Percentiles rank a stretch among this genome's conserved stretches.
Conservation (phyloP, 2,113 vertebrate species). For the Eubucco bourcierii region DNA sequence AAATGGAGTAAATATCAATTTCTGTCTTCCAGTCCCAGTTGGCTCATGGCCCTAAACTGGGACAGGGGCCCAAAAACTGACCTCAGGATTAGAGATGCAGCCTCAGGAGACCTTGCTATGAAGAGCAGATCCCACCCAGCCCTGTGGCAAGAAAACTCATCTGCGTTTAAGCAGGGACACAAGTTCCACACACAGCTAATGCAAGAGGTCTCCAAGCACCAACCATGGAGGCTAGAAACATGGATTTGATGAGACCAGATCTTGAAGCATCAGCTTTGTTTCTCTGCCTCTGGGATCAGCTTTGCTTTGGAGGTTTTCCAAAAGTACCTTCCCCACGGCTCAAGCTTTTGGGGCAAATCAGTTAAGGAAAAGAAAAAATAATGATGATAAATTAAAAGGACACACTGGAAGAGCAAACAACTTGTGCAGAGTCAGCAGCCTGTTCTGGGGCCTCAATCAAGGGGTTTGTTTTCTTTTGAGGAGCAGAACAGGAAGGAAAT, state of each 20-base stretch:
- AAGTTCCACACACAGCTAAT: background rate
- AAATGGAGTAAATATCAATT: too few relatives aligned
- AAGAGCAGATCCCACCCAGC: background rate
- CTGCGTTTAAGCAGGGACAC: background rate
- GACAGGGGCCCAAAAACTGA: too few relatives aligned
- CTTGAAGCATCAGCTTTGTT: background rate
- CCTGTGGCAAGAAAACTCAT: background rate
- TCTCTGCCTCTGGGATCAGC: background rate
- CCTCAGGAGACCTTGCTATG: background rate
- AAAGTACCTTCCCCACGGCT: background rate
- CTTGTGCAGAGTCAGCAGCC: background rate
- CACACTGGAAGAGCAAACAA: background rate
- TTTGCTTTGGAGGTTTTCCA: background rate
- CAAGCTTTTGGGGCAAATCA: background rate
- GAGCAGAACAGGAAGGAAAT: background rate
- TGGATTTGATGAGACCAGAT: background rate
- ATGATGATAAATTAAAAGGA: background rate
- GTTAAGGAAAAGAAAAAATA: background rate
- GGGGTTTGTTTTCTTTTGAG: constrained; percentile 41
- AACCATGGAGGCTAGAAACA: background rate
- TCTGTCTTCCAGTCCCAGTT: too few relatives aligned
- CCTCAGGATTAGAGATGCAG: too few relatives aligned
- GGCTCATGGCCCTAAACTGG: too few relatives aligned
- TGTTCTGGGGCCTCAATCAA: background rate
- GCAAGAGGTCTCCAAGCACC: background rate